phyloP scores from a whole-genome alignment of 2,797 vertebrate genomes.

The Odontamblyopus lacepedii region DNA sequence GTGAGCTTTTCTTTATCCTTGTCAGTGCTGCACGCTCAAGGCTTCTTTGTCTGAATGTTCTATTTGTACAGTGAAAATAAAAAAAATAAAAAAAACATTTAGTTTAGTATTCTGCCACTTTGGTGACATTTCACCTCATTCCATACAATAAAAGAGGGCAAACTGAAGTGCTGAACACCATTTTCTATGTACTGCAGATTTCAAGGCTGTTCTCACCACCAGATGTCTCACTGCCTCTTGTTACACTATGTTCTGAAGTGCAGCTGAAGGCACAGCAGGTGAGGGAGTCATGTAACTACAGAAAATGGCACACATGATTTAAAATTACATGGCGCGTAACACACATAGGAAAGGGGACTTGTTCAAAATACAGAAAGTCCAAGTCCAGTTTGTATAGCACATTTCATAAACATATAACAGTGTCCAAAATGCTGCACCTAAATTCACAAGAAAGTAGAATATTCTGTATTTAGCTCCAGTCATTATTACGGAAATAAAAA shows the following conservation, averaged over 20 bases:
- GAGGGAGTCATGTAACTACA: constrained; percentile 3
- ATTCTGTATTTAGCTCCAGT: too few species aligned
- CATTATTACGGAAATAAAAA: too few species aligned
- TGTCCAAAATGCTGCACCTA: too few species aligned
- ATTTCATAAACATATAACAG: too few species aligned
- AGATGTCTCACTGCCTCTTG: constrained; percentile 33
- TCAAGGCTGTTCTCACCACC: constrained; percentile 45
- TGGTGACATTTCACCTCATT: not conserved
- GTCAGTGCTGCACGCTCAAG: constrained; percentile 19
- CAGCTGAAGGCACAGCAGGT: constrained; percentile 10
- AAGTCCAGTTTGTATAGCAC: too few species aligned
- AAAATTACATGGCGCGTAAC: not conserved
- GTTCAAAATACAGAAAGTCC: too few species aligned
- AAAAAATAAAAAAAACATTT: not conserved
- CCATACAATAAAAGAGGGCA: not conserved
- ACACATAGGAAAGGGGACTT: too few species aligned
- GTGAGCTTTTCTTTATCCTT: constrained; percentile 10
- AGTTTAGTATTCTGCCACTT: not conserved
- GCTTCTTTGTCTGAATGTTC: constrained; percentile 12
- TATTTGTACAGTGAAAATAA: not conserved
- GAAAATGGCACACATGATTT: not conserved
- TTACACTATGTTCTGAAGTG: constrained; percentile 16
- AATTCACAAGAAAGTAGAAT: too few species aligned
- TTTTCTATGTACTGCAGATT: constrained; percentile 15
- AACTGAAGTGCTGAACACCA: constrained; percentile 11